These are phyloP conservation scores for Calliopsis andreniformis DNA, from an alignment of 1,140 invertebrate genomes.

Conservation along the genomic window DNA sequence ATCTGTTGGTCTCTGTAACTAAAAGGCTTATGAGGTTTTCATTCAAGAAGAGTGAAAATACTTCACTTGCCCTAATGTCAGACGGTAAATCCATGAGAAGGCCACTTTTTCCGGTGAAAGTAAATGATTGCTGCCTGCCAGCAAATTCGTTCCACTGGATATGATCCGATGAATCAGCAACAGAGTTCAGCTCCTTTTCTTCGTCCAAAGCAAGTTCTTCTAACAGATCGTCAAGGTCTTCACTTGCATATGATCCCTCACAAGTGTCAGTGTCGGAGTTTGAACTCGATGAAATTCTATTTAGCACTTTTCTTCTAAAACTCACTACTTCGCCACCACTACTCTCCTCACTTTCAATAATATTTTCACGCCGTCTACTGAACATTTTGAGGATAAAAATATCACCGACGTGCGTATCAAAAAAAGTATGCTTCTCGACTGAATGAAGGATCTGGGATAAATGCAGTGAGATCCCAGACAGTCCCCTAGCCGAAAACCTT, in stretches of 20 bases:
- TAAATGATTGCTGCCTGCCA: constrained; percentile 30
- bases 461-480: too few relatives aligned
- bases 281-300: constrained; percentile 38
- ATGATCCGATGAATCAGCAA: constrained; percentile 28
- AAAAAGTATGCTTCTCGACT: constrained; percentile 20
- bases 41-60: constrained; percentile 32
- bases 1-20: constrained; percentile 28
- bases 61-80: constrained; percentile 38
- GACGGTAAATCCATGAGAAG: constrained; percentile 33
- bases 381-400: too few relatives aligned
- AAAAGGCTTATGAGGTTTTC: constrained; percentile 37
- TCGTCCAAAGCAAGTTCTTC: constrained; percentile 31
- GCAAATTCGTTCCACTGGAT: constrained; percentile 38
- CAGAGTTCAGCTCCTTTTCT: constrained; percentile 16
- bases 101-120: constrained; percentile 39
- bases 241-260: constrained; percentile 24
- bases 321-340: too few relatives aligned
- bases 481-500: too few relatives aligned
- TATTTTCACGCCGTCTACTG: too few relatives aligned
- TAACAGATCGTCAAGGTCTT: constrained; percentile 30
- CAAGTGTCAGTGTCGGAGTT: constrained; percentile 18
- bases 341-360: too few relatives aligned
- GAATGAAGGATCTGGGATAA: constrained; percentile 7
- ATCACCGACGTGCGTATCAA: neutral
- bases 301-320: constrained; percentile 22